Base-by-base conservation (phyloP, 92 coral and sea anemone species). In the Diadumene lineata region DNA sequence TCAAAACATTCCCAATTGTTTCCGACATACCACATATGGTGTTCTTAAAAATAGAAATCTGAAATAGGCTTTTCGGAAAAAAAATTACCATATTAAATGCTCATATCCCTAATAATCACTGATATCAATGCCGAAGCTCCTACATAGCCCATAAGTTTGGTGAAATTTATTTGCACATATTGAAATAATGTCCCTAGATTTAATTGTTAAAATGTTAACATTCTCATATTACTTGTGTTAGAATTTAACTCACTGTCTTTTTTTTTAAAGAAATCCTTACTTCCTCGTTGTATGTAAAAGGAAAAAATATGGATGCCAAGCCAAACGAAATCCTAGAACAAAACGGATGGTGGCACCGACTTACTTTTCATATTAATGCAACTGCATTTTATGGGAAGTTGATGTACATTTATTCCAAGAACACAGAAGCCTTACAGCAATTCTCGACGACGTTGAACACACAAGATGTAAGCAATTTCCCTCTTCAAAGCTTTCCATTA, bases 361-460 rank as follows among this genome's bases (percentile, higher is more conserved):
- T 69, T n/a, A 8, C 19, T 48, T 48, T 50, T 31, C 11, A 31
- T 11, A 7, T 28, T 1, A 13, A 23, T 61, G 7, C 27, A 69
- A 55, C 32, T 16, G 1, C n/a, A 23, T 18, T 7, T 29, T 27
- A n/a, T n/a, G n/a, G n/a, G 62, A 26, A 0, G 31, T 21, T 10
- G 23, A 31, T 2, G 27, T 18, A 19, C n/a, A n/a, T n/a, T n/a
- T 31, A 26, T 64, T 21, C 50, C n/a, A 34, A 66, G 16, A 22
- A 1, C 32, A 11, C 31, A 6, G 48, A 24, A 24, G 0, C 74
- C 18, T 8, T 33, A 44, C 25, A 56, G 43, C 73, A 43, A 4
- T 25, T 69, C 28, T 69, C 74, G 50, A 48, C 22, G 1, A 69
- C 48, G 29, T 48, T 69, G 7, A 61, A 26, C 11, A 11, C 50